Conservation (phyloP, 2,888 invertebrate species). For the Cynaeus angustus region DNA sequence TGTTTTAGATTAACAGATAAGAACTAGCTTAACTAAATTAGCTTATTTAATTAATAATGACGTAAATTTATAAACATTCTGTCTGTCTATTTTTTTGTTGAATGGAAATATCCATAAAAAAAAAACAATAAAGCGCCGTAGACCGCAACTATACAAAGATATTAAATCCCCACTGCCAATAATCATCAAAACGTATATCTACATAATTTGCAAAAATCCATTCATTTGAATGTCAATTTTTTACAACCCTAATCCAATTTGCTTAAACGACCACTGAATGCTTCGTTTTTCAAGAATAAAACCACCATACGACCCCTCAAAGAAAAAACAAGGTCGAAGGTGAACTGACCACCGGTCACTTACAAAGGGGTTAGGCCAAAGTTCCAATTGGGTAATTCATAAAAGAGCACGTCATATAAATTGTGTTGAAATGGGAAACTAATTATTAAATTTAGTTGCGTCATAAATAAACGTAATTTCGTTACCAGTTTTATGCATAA, state of each 20-base stretch:
- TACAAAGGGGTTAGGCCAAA: conserved; percentile 40
- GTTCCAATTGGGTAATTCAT: conserved; percentile 35
- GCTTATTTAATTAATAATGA: too few relatives aligned
- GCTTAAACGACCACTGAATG: background rate
- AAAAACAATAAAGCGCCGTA: too few relatives aligned
- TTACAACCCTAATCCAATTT: conserved; percentile 2
- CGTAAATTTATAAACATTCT: too few relatives aligned
- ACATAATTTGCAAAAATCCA: too few relatives aligned
- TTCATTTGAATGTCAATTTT: background rate
- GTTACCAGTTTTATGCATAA: conserved; percentile 36
- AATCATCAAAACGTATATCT: too few relatives aligned
- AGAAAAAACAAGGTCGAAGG: conserved; percentile 45
- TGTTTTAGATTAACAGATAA: too few relatives aligned
- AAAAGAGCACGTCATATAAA: conserved; percentile 35
- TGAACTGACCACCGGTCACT: conserved; percentile 50
- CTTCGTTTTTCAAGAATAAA: conserved; percentile 2
- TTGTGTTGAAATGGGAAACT: conserved; percentile 39
- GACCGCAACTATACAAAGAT: too few relatives aligned
- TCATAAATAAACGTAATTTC: conserved; percentile 40
- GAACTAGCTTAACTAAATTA: too few relatives aligned
- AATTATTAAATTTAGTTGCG: conserved; percentile 40
- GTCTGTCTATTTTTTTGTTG: too few relatives aligned
- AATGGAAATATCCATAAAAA: too few relatives aligned
- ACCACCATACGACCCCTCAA: conserved; percentile 42
- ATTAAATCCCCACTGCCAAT: too few relatives aligned